These are phyloP conservation scores for Nasonia oneida DNA, from an alignment of 2,888 invertebrate species.

Conservation along the genomic window DNA sequence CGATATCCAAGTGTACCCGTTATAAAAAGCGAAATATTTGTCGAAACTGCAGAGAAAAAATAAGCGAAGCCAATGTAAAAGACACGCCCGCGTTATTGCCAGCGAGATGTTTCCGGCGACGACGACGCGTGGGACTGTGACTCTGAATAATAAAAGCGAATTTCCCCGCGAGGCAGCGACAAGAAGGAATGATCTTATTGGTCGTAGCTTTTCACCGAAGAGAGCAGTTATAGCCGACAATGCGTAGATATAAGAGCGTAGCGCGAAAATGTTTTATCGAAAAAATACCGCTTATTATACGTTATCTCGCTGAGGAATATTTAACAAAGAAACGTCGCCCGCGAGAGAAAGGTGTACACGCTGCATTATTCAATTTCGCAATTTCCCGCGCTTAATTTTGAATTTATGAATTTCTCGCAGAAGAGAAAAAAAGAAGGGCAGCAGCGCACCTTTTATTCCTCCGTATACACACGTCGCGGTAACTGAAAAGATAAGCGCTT, in stretches of 20 bases:
- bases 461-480: background rate
- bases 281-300: background rate
- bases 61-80: slow-evolving; percentile 5
- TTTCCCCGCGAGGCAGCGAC: background rate
- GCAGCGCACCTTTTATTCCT: background rate
- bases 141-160: slow-evolving; percentile 48
- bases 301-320: background rate
- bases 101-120: background rate
- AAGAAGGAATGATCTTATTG: background rate
- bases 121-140: background rate
- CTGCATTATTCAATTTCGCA: background rate
- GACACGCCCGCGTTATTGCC: background rate
- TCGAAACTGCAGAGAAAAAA: background rate
- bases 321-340: background rate
- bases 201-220: background rate
- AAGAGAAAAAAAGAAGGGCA: too few species aligned
- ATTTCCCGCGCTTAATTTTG: background rate
- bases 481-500: background rate
- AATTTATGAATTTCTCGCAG: background rate
- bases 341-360: background rate
- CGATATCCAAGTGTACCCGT: too few species aligned
- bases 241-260: background rate
- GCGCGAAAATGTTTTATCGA: background rate
- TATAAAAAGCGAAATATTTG: too few species aligned
- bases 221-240: background rate